phyloP scores from a whole-genome alignment of 2,113 vertebrate genomes.

The Nanger granti region DNA sequence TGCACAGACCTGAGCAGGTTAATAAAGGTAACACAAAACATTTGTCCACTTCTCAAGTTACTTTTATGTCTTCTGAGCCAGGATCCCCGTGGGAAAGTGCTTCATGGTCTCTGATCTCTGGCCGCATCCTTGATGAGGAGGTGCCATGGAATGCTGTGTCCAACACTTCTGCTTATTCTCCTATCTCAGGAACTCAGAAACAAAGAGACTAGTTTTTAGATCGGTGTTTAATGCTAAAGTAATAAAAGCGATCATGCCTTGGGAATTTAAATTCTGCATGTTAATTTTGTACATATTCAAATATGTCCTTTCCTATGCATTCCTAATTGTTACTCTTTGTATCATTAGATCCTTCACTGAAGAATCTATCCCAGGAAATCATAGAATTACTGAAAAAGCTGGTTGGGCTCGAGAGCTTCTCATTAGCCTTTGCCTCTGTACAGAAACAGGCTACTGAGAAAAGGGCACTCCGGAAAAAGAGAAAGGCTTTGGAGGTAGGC shows the following conservation, averaged over 20 bases:
- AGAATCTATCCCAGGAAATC: conserved; percentile 95
- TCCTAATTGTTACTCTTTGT: conserved; percentile 16
- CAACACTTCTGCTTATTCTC: not conserved
- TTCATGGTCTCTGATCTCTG: not conserved
- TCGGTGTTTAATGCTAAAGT: not conserved
- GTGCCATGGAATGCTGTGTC: not conserved
- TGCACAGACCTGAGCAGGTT: not conserved
- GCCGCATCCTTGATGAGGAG: not conserved
- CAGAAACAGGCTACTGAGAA: conserved; percentile 90
- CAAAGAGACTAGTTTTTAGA: not conserved
- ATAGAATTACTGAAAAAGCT: conserved; percentile 93
- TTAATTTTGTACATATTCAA: not conserved
- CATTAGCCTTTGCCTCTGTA: conserved; percentile 88
- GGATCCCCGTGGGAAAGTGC: not conserved
- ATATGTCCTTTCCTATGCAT: not conserved
- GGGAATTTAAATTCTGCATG: not conserved
- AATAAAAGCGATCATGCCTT: not conserved
- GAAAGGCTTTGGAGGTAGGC: conserved; percentile 90
- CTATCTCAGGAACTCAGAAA: not conserved
- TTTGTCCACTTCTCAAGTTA: not conserved
- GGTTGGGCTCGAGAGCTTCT: conserved; percentile 91
- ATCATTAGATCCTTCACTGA: conserved; percentile 88
- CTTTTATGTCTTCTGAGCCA: not conserved
- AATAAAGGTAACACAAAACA: not conserved
- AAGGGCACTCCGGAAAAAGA: conserved; percentile 86